Percentiles rank a stretch among this genome's conserved stretches.
These are phyloP conservation scores for Encarsia formosa DNA, from an alignment of 2,888 invertebrate species.

Conservation along the genomic window DNA sequence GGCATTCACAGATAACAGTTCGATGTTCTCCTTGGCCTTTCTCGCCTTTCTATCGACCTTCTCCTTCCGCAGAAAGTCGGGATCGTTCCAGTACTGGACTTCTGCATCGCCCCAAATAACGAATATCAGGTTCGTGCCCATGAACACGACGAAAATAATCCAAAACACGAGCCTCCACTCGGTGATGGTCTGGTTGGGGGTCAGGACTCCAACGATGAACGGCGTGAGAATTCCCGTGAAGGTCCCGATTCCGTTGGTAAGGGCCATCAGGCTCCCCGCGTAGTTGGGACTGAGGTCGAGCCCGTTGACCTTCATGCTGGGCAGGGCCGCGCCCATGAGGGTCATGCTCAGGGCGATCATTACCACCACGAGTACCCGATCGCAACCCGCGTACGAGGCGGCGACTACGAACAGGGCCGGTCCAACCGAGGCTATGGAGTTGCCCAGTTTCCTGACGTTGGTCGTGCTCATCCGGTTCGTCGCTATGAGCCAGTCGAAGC, in stretches of 20 bases:
- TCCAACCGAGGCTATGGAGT: conserved; percentile 52
- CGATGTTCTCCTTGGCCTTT: conserved; percentile 15
- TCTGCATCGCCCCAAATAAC: conserved; percentile 70
- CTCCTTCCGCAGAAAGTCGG: conserved; percentile 37
- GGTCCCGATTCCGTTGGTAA: conserved; percentile 64
- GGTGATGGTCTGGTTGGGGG: conserved; percentile 43
- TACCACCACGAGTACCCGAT: conserved; percentile 45
- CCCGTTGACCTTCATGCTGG: conserved; percentile 52
- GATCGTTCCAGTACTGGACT: conserved; percentile 72
- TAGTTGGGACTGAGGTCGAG: conserved; percentile 54
- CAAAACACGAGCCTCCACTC: conserved; percentile 80
- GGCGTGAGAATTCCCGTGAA: conserved; percentile 69
- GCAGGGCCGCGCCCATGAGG: conserved; percentile 53
- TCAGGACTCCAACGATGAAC: conserved; percentile 64
- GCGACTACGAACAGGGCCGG: conserved; percentile 52
- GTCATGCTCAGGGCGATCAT: conserved; percentile 53
- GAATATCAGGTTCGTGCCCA: conserved; percentile 66
- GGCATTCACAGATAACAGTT: conserved; percentile 7
- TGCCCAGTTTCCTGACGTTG: conserved; percentile 52
- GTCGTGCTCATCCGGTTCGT: conserved; percentile 45
- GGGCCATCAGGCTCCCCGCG: conserved; percentile 53
- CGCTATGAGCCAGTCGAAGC: conserved; percentile 50
- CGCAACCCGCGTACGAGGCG: conserved; percentile 53
- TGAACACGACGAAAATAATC: conserved; percentile 68
- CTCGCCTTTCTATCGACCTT: conserved; percentile 13